Evolutionary conservation across 2,888 invertebrate species (phyloP), one percentile per base, ranked within the genome.

Genomic region (Odontomyia ornata): DNA sequence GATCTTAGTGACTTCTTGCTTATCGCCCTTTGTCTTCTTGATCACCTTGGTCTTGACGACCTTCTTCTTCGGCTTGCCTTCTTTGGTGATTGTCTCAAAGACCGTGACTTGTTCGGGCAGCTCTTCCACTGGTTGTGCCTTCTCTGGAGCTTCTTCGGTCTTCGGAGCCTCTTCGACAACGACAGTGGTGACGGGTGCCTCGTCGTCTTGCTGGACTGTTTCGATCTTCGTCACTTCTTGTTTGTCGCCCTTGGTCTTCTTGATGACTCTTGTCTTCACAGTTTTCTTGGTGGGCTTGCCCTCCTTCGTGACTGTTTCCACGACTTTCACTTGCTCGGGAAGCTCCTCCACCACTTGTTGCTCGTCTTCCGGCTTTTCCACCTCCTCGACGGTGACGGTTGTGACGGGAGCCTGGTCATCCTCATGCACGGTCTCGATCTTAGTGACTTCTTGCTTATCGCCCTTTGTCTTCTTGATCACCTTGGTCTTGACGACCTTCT

Each of bases 171-270:
- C 64, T 4, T 84, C 81, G 77, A 83, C 83, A 3, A 82, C 80
- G 1, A 82, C 80, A 0, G 83, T 84, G 9, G 84, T 86, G 78
- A 84, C 81, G 4, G 87, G 87, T 78, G 83, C 80, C 76, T 85
- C 82, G 11, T 83, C 85, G 79, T 86, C 87, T 80, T 86, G 84
- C 79, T 83, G 83, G 25, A 86, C 83, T 2, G 86, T 88, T 72
- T 85, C 82, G 65, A 89, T 88, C 84, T 88, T 86, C 0, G 87
- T 89, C 13, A 87, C 81, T 81, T 89, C 87, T 64, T 87, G 83
- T 81, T 84, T 86, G 57, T 83, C 81, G 71, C 85, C 87, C 79
- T 80, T 86, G 0, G 84, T 85, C 80, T 87, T 88, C 77, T 84
- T 88, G 47, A 88, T 84, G 0, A 85, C 82, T 30, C 87, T 84